phyloP scores from a whole-genome alignment of 2,113 vertebrate species.

The Colistium nudipinnis region DNA sequence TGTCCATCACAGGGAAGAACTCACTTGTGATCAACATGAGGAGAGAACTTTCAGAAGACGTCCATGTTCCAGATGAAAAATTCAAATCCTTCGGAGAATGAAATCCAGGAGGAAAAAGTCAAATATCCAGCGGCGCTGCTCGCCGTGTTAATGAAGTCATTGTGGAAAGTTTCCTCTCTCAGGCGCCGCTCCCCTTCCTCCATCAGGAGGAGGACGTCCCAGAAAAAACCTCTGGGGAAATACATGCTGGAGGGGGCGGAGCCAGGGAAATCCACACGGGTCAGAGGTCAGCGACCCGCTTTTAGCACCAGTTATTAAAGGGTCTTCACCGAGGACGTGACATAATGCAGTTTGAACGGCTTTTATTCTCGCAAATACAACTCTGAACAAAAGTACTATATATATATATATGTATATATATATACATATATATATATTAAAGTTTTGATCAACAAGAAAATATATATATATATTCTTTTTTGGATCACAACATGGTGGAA shows the following conservation, averaged over 20 bases:
- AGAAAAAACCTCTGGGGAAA: conserved; percentile 57
- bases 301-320: no score
- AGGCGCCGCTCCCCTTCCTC: conserved; percentile 67
- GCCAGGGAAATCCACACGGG: no score
- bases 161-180: conserved; percentile 55
- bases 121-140: conserved; percentile 38
- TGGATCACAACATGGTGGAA: no score
- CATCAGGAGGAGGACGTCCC: conserved; percentile 24
- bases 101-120: conserved; percentile 37
- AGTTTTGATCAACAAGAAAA: no score
- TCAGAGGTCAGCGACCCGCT: no score
- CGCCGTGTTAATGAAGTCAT: conserved; percentile 66
- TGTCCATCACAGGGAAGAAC: conserved; percentile 44
- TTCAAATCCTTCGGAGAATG: background rate
- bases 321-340: no score
- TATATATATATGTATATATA: no score
- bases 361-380: no score
- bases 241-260: background rate
- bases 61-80: conserved; percentile 15
- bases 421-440: no score
- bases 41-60: conserved; percentile 37
- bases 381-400: no score
- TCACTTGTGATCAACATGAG: conserved; percentile 81
- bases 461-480: no score
- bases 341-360: no score